Evolutionary conservation across 1,140 invertebrate species (phyloP).

Genomic region (Atta cephalotes): DNA sequence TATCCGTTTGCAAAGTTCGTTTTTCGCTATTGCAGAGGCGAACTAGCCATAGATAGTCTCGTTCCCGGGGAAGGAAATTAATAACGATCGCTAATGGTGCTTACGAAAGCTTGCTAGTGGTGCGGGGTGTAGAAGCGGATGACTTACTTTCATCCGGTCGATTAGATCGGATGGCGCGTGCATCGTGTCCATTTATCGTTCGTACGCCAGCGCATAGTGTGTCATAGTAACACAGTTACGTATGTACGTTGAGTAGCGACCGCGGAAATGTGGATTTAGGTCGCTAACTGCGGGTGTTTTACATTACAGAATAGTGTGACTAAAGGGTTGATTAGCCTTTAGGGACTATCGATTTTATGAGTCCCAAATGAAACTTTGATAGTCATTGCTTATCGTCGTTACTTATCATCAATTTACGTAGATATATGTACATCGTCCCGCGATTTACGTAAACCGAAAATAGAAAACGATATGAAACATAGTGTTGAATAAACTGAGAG

Average conservation of each 20-base stretch:
- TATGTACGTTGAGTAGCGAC: constrained; percentile 8
- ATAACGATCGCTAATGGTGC: constrained; percentile 55
- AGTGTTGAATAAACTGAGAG: background rate
- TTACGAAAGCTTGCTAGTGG: constrained; percentile 21
- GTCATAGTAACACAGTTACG: constrained; percentile 32
- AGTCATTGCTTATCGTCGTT: constrained; percentile 1
- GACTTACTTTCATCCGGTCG: constrained; percentile 59
- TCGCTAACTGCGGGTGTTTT: constrained; percentile 48
- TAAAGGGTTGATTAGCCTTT: constrained; percentile 26
- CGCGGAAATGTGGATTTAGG: constrained; percentile 57
- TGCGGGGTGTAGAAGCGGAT: constrained; percentile 23
- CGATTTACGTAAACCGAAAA: background rate
- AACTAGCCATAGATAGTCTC: background rate
- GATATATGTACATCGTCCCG: too few relatives aligned
- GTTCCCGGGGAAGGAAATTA: constrained; percentile 21
- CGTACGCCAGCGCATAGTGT: constrained; percentile 17
- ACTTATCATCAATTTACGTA: background rate
- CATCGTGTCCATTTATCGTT: constrained; percentile 62
- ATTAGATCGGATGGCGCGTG: constrained; percentile 57
- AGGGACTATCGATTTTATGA: background rate
- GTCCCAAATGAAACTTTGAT: background rate
- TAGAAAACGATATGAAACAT: background rate
- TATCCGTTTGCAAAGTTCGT: constrained; percentile 6
- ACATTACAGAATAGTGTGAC: constrained; percentile 36
- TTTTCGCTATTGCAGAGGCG: background rate